phyloP scores from a whole-genome alignment of 2,113 vertebrate species.

The Otolemur garnettii region DNA sequence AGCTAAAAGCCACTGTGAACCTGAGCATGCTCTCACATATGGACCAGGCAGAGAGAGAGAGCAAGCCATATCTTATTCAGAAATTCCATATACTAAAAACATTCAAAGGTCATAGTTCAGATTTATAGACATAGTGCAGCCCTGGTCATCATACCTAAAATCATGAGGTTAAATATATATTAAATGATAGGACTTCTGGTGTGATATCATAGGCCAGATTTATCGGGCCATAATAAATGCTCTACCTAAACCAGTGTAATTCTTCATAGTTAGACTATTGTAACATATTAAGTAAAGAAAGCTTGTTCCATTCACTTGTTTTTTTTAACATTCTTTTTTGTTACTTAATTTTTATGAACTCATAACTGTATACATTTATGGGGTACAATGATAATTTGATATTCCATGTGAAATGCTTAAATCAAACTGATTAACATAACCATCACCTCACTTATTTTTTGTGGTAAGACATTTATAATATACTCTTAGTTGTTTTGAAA shows the following conservation, averaged over 20 bases:
- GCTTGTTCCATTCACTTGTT: neutral
- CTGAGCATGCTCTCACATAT: neutral
- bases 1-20: neutral
- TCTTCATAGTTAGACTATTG: neutral
- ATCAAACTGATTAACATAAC: too few relatives aligned
- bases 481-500: too few relatives aligned
- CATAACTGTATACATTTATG: too few relatives aligned
- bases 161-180: slow-evolving; percentile 22
- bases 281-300: neutral
- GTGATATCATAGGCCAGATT: neutral
- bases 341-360: too few relatives aligned
- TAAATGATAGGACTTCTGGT: neutral
- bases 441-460: too few relatives aligned
- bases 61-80: neutral
- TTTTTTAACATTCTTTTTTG: slow-evolving; percentile 4
- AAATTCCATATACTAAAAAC: neutral
- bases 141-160: neutral
- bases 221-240: neutral
- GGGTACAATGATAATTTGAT: too few relatives aligned
- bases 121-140: neutral
- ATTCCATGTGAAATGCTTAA: too few relatives aligned
- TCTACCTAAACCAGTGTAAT: neutral
- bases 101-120: slow-evolving; percentile 26
- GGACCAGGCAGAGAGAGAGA: slow-evolving; percentile 19
- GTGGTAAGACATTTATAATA: too few relatives aligned